These are phyloP conservation scores for Scolopax bukidnonensis DNA, from an alignment of 2,797 vertebrate genomes.

Conservation along the genomic window DNA sequence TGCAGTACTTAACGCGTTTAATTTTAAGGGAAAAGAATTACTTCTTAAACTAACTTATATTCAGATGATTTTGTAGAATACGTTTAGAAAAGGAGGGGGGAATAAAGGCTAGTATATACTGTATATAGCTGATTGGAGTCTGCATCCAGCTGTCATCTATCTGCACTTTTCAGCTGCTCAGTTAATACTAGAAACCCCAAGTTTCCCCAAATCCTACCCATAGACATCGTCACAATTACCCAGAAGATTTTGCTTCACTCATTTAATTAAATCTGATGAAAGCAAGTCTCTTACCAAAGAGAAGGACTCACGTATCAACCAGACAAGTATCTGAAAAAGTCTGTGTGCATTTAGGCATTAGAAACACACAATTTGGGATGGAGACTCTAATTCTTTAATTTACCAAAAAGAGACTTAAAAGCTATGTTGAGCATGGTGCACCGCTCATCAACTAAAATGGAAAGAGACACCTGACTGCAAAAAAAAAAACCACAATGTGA, in stretches of 20 bases:
- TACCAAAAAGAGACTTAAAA: neutral
- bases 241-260: neutral
- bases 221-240: neutral
- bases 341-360: neutral
- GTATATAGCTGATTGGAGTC: neutral
- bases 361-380: neutral
- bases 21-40: neutral
- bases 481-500: neutral
- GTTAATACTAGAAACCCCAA: neutral
- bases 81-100: neutral
- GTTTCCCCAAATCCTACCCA: neutral
- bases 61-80: neutral
- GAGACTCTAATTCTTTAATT: neutral
- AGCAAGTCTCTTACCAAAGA: neutral
- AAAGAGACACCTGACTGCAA: neutral
- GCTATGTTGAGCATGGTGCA: too few species aligned
- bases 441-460: neutral
- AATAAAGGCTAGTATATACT: neutral
- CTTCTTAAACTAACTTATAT: neutral
- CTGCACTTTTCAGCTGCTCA: neutral
- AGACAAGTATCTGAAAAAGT: neutral
- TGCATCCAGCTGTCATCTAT: neutral
- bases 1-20: neutral
- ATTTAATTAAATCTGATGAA: neutral
- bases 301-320: neutral